Evolutionary conservation across 1,140 invertebrate genomes (phyloP), one percentile per base, ranked within the genome.

Genomic region (Nymphalis io): DNA sequence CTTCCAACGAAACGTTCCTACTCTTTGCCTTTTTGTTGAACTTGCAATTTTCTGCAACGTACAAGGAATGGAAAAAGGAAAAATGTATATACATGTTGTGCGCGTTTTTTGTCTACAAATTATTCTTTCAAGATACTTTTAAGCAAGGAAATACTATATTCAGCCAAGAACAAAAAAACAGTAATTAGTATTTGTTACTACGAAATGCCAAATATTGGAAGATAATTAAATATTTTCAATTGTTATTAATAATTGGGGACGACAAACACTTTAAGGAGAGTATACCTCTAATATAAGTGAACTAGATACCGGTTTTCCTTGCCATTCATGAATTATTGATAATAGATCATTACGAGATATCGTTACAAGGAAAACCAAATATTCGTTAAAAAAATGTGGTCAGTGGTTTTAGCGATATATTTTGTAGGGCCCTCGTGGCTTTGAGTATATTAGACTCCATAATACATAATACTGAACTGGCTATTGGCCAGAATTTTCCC

Each of bases 401-500:
- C 20, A 33, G 16, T 55, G 51, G 4, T 27, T 46, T 48, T 33
- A 61, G 33, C 23, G 27, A 38, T 51, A 51, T 53, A 63, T 51
- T 39, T 53, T 58, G 39, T 27, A 66, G 55, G 38, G 53, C 63
- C 62, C 39, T 57, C 38, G 51, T 51, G 42, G 38, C 61, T n/a
- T 39, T 65, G 18, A 20, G 39, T 62, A 27, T 62, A 40, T 62
- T 62, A 62, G 42, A 23, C n/a, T 53, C 18, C 21, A 62, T 62
- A 62, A 62, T 48, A 53, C 21, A 55, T 44, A 42, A 40, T 42
- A 40, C 39, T 38, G 61, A 55, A 18, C 70, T 75, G 74, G 74
- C 66, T 18, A 42, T 40, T 46, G 16, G 70, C 74, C 74, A 75
- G 64, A 69, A 53, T 38, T 53, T 55, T 64, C 65, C 74, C 62